Evolutionary conservation across 2,888 invertebrate genomes (phyloP).

Genomic region (Gastracanthus pulcherrimus): DNA sequence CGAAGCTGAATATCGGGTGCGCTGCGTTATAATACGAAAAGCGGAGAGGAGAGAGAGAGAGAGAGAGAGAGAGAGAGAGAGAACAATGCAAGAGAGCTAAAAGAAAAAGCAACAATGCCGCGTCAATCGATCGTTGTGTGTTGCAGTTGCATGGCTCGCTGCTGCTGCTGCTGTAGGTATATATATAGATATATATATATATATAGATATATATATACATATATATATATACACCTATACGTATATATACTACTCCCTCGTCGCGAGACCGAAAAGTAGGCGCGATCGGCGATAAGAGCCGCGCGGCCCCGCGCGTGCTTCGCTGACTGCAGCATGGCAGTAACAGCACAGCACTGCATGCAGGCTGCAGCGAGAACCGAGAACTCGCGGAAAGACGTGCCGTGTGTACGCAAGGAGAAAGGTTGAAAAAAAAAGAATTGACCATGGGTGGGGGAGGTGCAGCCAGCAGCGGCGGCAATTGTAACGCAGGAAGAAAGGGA

Average conservation of each 20-base stretch:
- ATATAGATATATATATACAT: background rate
- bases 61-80: background rate
- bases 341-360: no score
- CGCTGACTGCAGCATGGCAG: background rate
- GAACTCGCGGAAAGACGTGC: no score
- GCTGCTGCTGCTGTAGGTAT: background rate
- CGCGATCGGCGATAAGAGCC: background rate
- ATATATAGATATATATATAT: background rate
- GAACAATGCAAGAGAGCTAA: slow-evolving; percentile 6
- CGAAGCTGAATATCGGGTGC: no score
- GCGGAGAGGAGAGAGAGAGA: background rate
- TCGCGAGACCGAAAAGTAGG: slow-evolving; percentile 20
- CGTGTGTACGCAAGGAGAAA: background rate
- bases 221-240: background rate
- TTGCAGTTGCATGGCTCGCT: background rate
- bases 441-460: background rate
- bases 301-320: no score
- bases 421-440: background rate
- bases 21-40: background rate
- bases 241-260: background rate
- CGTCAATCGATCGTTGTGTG: slow-evolving; percentile 19
- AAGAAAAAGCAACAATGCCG: slow-evolving; percentile 12
- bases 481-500: background rate
- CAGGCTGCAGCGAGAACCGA: no score
- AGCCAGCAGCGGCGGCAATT: background rate